Conservation (phyloP, 2,888 invertebrate species). For the Andrena dorsata region DNA sequence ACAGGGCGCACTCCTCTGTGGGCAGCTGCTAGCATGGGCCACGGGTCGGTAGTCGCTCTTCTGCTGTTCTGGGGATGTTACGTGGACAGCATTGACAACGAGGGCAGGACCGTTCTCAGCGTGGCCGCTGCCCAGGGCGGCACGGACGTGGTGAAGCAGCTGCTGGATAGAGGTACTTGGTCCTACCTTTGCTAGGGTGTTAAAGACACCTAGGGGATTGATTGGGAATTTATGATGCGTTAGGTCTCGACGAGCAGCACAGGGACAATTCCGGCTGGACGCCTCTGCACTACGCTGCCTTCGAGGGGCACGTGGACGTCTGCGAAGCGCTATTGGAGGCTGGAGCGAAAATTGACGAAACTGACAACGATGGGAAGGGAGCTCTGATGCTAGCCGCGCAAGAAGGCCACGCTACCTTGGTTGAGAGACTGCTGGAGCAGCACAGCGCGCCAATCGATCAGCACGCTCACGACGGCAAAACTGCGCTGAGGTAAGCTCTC, state of each 20-base stretch:
- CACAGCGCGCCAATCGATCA: constrained; percentile 93
- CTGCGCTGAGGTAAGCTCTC: constrained; percentile 89
- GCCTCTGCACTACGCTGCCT: constrained; percentile 97
- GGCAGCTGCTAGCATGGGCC: constrained; percentile 97
- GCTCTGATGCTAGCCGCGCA: constrained; percentile 95
- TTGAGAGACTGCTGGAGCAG: constrained; percentile 89
- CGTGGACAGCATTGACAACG: constrained; percentile 97
- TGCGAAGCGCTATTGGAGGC: constrained; percentile 93
- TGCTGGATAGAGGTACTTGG: constrained; percentile 91
- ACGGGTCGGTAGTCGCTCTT: constrained; percentile 93
- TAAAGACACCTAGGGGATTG: not conserved
- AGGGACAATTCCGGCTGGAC: constrained; percentile 99
- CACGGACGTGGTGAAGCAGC: constrained; percentile 94
- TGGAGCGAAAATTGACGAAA: constrained; percentile 94
- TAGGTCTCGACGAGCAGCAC: constrained; percentile 92
- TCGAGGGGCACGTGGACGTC: constrained; percentile 95
- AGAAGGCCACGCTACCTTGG: constrained; percentile 91
- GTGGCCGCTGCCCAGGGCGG: constrained; percentile 95
- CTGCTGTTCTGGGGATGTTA: constrained; percentile 98
- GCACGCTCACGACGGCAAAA: constrained; percentile 95
- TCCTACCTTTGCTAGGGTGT: not conserved
- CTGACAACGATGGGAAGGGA: constrained; percentile 96
- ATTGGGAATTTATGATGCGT: constrained; percentile 5
- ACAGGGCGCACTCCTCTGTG: constrained; percentile 94
- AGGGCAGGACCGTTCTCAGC: constrained; percentile 95